These are phyloP conservation scores for Onychomys arenicola DNA, from an alignment of 2,797 vertebrate species.

Conservation along the genomic window DNA sequence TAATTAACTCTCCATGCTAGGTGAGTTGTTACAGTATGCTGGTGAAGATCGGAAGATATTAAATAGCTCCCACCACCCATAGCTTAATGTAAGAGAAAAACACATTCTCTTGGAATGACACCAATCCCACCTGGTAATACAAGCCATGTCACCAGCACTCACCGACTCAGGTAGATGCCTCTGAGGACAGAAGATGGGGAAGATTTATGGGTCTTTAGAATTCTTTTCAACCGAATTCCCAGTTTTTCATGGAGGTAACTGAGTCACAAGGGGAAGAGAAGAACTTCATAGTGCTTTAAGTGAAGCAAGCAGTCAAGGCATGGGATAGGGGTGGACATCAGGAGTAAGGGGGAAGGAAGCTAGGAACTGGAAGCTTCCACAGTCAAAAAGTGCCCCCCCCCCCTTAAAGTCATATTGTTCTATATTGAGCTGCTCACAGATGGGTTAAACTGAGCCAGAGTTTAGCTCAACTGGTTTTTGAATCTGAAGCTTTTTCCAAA, in stretches of 20 bases:
- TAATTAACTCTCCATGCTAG: background rate
- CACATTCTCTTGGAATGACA: background rate
- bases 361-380: background rate
- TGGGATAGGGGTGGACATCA: background rate
- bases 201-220: background rate
- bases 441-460: constrained; percentile 58
- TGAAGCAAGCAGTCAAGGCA: background rate
- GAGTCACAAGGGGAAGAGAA: constrained; percentile 7
- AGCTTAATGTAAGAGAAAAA: background rate
- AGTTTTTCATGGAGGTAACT: constrained; percentile 16
- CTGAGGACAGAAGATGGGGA: background rate
- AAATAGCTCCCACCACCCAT: background rate
- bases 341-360: background rate
- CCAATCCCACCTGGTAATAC: background rate
- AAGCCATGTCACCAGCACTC: background rate
- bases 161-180: background rate
- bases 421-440: background rate
- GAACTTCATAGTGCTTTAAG: background rate
- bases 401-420: background rate
- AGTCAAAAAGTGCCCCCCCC: constrained; percentile 27
- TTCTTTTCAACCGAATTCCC: background rate
- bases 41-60: background rate
- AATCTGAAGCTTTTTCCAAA: constrained; percentile 53
- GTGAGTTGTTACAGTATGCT: background rate
- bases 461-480: background rate